Conservation (phyloP, 2,797 vertebrate species). For the Antrozous pallidus region DNA sequence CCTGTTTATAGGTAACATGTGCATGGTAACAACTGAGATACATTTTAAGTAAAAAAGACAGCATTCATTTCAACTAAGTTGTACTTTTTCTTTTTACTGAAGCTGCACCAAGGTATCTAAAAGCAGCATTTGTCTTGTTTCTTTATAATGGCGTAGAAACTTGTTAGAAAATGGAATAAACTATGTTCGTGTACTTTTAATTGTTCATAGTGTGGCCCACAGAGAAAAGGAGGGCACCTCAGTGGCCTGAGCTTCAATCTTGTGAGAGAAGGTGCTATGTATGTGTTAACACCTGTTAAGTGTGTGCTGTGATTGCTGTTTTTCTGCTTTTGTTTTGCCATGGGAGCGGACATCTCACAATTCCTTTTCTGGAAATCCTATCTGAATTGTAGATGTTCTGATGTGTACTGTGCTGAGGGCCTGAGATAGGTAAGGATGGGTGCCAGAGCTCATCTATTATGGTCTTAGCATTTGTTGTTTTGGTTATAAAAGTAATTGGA, state of each 20-base stretch:
- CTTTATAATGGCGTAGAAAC: background rate
- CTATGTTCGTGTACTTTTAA: background rate
- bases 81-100: background rate
- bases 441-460: background rate
- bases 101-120: background rate
- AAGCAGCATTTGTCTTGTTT: background rate
- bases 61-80: background rate
- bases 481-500: background rate
- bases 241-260: background rate
- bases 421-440: background rate
- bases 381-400: background rate
- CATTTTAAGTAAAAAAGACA: background rate
- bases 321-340: background rate
- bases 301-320: background rate
- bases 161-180: background rate
- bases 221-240: background rate
- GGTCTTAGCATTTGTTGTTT: background rate
- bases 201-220: background rate
- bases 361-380: background rate
- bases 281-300: background rate
- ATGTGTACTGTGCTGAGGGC: background rate
- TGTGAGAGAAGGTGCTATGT: too few species aligned
- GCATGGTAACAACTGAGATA: background rate
- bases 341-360: background rate
- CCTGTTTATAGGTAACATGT: background rate